Conservation (phyloP, 2,888 invertebrate genomes). For the Calliphora vomitoria region DNA sequence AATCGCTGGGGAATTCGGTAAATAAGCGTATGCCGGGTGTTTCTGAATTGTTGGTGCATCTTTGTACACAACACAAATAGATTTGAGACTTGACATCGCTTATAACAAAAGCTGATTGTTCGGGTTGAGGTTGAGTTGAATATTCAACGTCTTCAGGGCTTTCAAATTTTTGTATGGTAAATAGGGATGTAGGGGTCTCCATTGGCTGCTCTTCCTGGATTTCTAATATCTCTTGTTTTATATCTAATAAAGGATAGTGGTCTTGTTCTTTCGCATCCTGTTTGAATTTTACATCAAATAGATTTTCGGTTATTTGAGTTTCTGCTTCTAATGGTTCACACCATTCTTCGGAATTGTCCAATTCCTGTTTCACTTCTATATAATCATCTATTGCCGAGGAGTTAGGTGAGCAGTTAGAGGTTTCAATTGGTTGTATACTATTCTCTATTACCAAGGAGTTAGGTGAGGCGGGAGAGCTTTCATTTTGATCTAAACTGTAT, state of each 20-base stretch:
- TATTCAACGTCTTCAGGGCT: neutral
- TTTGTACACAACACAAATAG: conserved; percentile 73
- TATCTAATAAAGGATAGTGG: conserved; percentile 14
- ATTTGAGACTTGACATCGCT: conserved; percentile 64
- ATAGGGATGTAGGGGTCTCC: neutral
- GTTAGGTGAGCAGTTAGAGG: neutral
- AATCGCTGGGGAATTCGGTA: conserved; percentile 74
- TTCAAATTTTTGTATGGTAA: conserved; percentile 47
- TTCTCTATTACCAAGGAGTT: conserved; percentile 27
- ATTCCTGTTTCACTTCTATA: conserved; percentile 61
- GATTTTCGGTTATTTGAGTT: neutral
- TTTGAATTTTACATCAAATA: conserved; percentile 2
- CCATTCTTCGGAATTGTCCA: conserved; percentile 59
- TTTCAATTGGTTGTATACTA: neutral
- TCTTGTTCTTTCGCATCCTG: conserved; percentile 1
- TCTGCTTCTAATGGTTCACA: neutral
- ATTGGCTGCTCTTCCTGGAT: conserved; percentile 48
- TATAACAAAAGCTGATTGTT: conserved; percentile 37
- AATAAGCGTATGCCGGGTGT: conserved; percentile 68
- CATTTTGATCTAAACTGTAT: conserved; percentile 41
- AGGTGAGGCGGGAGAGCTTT: neutral
- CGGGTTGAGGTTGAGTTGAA: neutral
- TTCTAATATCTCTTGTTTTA: conserved; percentile 56
- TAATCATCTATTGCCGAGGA: conserved; percentile 47
- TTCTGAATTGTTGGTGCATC: conserved; percentile 68